Conservation (phyloP, 2,113 vertebrate genomes). For the Terrapene triunguis region DNA sequence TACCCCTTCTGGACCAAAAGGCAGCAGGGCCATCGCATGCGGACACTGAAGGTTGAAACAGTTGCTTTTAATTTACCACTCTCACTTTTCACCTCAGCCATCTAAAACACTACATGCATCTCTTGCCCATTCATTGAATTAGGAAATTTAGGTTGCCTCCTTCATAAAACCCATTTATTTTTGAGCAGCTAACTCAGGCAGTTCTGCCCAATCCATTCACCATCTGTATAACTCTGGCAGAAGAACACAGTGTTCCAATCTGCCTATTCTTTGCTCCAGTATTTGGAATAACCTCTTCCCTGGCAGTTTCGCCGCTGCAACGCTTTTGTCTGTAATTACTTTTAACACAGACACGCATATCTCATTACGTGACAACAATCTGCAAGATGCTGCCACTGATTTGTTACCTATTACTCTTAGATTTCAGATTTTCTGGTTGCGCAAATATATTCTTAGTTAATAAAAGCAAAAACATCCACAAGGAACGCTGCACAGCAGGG, state of each 20-base stretch:
- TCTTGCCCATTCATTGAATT: neutral
- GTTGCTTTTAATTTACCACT: neutral
- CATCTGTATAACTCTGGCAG: slow-evolving; percentile 1
- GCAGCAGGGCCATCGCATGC: neutral
- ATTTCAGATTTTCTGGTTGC: slow-evolving; percentile 36
- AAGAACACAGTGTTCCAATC: slow-evolving; percentile 8
- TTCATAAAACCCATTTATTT: slow-evolving; percentile 13
- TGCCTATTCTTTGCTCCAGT: slow-evolving; percentile 9
- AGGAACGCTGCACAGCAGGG: neutral
- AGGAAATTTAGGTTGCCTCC: slow-evolving; percentile 22
- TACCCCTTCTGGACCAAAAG: neutral
- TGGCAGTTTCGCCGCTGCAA: neutral
- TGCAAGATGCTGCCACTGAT: slow-evolving; percentile 1
- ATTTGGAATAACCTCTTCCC: neutral
- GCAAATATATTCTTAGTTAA: slow-evolving; percentile 14
- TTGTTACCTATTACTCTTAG: slow-evolving; percentile 27
- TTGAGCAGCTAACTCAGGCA: neutral
- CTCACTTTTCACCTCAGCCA: neutral
- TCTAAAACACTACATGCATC: neutral
- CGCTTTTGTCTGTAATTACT: neutral
- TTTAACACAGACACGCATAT: slow-evolving; percentile 1
- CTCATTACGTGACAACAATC: slow-evolving; percentile 32
- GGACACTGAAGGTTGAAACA: neutral
- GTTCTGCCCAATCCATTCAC: slow-evolving; percentile 41
- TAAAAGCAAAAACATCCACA: slow-evolving; percentile 21